Evolutionary conservation across 2,797 vertebrate species (phyloP), one percentile per base, ranked within the genome.

Genomic region (Melanotaenia maccullochi): DNA sequence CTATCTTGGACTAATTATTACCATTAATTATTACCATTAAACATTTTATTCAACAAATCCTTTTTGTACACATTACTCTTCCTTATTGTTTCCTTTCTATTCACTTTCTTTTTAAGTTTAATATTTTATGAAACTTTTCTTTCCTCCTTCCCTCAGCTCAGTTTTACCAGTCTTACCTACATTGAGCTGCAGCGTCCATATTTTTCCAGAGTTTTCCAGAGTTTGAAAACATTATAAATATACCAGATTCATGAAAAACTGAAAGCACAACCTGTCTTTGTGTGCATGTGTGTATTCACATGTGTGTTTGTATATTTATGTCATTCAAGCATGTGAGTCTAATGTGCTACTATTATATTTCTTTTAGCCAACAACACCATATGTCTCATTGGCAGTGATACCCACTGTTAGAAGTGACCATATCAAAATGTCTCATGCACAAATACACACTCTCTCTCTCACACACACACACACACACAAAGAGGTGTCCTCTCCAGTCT

Each of bases 311-410:
- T 44, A 42, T 36, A 5, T 68, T 60, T 20, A 0, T 12, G 70
- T 16, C 49, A 44, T 54, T 75, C 55, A 71, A 63, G 72, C 66
- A 11, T 8, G 24, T 66, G 60, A 78, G 74, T 64, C 78, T 75
- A 87, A 82, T 73, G 73, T 85, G 75, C 67, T 70, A 84, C 78
- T 75, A 82, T 75, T 83, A 71, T 66, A 65, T 56, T 72, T 80
- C 72, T 82, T 73, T 80, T 70, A 79, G 82, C 85, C 82, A 86
- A 69, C 58, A 79, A 42, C 65, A 24, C 88, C 86, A 57, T 87
- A 85, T 88, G 90, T 76, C 77, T 77, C 69, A 67, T 89, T 92
- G 88, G 87, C 87, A 78, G 65, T 70, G 40, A 14, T 71, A 42
- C 70, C 42, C 70, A 78, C 81, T 84, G 66, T 57, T 72, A 60